Conservation (phyloP, 2,797 vertebrate genomes). For the Acanthornis magna region DNA sequence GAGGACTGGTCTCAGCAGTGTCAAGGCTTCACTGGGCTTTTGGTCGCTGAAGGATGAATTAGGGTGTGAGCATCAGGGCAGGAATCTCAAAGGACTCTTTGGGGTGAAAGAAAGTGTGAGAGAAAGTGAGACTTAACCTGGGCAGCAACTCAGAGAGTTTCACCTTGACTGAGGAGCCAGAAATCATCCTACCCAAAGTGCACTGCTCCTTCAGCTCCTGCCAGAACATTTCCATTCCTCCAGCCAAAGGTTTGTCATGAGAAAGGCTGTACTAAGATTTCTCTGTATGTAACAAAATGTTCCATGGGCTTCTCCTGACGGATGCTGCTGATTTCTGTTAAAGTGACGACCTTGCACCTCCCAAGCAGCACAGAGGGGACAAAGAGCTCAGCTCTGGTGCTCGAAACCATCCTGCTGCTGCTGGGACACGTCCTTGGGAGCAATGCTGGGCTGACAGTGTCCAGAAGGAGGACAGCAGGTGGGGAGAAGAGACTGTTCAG, state of each 20-base stretch:
- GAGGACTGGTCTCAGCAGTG: neutral
- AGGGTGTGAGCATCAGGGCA: neutral
- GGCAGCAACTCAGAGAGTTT: neutral
- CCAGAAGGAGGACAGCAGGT: neutral
- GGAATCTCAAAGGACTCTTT: neutral
- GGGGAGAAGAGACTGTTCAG: neutral
- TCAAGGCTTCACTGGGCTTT: neutral
- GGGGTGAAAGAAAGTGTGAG: neutral
- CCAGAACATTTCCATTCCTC: neutral
- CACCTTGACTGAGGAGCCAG: neutral
- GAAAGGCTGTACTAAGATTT: neutral
- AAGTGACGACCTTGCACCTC: neutral
- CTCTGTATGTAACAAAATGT: neutral
- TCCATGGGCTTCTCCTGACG: neutral
- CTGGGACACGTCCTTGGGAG: neutral
- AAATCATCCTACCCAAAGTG: neutral
- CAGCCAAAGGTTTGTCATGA: constrained; percentile 21
- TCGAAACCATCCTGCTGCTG: neutral
- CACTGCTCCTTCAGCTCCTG: neutral
- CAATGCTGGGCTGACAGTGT: fast-evolving
- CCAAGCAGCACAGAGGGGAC: neutral
- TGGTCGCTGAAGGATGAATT: neutral
- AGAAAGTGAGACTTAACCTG: neutral
- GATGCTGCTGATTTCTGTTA: neutral
- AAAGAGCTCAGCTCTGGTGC: neutral